Evolutionary conservation across 2,797 vertebrate genomes (phyloP).

Genomic region (Acrossocheilus wenchowensis): DNA sequence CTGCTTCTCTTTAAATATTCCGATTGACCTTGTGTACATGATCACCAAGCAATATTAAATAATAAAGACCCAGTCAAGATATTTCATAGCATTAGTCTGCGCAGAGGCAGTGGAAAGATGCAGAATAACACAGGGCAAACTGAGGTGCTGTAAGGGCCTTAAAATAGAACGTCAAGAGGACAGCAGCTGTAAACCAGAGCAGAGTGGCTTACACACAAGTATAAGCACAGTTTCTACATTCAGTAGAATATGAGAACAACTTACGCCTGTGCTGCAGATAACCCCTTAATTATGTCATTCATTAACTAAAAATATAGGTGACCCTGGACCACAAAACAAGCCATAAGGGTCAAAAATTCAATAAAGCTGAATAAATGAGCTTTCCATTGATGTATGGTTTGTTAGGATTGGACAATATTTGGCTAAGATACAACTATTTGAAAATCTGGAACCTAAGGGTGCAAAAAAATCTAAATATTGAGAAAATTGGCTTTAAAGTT

Average conservation of each 20-base stretch:
- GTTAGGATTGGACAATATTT: too few species aligned
- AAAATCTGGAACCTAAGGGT: too few species aligned
- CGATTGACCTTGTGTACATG: not conserved
- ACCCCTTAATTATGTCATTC: not conserved
- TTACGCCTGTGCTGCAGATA: not conserved
- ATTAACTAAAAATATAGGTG: not conserved
- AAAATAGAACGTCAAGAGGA: slow-evolving; percentile 42
- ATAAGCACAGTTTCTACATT: not conserved
- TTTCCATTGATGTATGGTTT: too few species aligned
- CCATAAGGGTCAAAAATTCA: too few species aligned
- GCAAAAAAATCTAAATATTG: too few species aligned
- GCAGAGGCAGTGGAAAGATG: not conserved
- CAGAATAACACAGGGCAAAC: slow-evolving; percentile 23
- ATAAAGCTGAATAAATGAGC: not conserved
- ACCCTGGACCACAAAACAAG: too few species aligned
- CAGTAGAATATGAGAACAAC: not conserved
- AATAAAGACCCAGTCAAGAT: not conserved
- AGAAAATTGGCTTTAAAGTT: too few species aligned
- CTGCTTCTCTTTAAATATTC: not conserved
- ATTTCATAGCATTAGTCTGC: not conserved
- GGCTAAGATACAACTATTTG: too few species aligned
- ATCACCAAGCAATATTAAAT: slow-evolving; percentile 2
- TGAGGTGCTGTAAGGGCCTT: slow-evolving; percentile 14
- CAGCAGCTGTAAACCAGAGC: slow-evolving; percentile 19
- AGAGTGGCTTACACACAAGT: slow-evolving; percentile 6